Evolutionary conservation across 2,888 invertebrate species (phyloP).

Genomic region (Andrena camellia): DNA sequence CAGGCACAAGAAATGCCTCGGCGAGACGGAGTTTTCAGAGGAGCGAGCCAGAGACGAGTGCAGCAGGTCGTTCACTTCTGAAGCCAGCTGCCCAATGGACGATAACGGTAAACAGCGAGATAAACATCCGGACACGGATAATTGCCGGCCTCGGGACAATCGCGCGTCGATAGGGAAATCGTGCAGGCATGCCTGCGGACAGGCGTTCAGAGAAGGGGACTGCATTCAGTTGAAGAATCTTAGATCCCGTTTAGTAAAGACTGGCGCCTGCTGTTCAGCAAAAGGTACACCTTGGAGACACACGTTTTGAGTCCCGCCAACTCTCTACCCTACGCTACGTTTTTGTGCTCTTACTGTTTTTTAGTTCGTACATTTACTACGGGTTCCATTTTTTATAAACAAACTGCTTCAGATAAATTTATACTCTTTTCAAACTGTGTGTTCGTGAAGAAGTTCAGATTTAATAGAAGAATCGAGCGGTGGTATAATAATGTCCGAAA

Average conservation of each 20-base stretch:
- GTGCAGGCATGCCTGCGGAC: slow-evolving; percentile 45
- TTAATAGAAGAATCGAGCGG: not conserved
- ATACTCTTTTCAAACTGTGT: not conserved
- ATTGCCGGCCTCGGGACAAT: slow-evolving; percentile 34
- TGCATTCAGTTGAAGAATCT: slow-evolving; percentile 51
- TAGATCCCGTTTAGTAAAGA: slow-evolving; percentile 55
- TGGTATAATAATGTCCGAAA: not conserved
- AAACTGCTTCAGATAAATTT: not conserved
- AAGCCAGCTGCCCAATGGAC: slow-evolving; percentile 44
- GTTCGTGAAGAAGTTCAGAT: not conserved
- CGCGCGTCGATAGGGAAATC: slow-evolving; percentile 29
- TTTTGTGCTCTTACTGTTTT: slow-evolving; percentile 18
- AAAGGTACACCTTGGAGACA: slow-evolving; percentile 63
- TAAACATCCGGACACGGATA: slow-evolving; percentile 15
- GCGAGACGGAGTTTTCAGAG: slow-evolving; percentile 3
- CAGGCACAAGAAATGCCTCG: slow-evolving; percentile 22
- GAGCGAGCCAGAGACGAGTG: slow-evolving; percentile 47
- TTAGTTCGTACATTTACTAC: slow-evolving; percentile 4
- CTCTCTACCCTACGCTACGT: not conserved
- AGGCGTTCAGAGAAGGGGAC: slow-evolving; percentile 40
- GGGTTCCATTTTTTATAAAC: not conserved
- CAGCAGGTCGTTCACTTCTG: slow-evolving; percentile 51
- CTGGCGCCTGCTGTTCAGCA: slow-evolving; percentile 57
- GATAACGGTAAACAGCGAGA: slow-evolving; percentile 41
- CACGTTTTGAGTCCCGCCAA: slow-evolving; percentile 51